Base-by-base conservation (phyloP, 2,113 vertebrate species). In the Tupaia tana region DNA sequence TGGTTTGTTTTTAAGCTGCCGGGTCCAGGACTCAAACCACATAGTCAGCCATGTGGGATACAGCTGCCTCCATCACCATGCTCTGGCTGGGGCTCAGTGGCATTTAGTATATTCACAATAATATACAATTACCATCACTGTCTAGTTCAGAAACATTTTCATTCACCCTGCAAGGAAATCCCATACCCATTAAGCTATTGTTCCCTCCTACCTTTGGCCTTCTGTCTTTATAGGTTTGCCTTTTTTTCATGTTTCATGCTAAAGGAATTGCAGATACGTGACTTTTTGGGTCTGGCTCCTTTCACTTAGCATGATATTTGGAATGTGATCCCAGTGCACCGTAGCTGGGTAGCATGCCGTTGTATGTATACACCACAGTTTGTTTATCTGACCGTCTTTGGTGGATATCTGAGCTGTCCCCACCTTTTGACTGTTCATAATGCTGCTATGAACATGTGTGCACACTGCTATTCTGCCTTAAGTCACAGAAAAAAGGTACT, bases 291-390 rank as follows among this genome's bases (percentile, higher is more conserved):
- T 34, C 59, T 66, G 7, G 13, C 19, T 25, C 19, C 58, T 84
- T 63, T 80, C 63, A 15, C 9, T 15, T n/a, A 10, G 15, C 9
- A 0, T 29, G 19, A 9, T 14, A 22, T 79, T 34, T 81, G 79
- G n/a, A 15, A 69, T 9, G 3, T 34, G 64, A 4, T 31, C n/a
- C 78, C 12, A 0, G 1, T 6, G 12, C 9, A 6, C 4, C 34
- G 1, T 7, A 7, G 3, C 18, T 8, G 0, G 2, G 63, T 61
- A 7, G 9, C 19, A 63, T 22, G 24, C 4, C 14, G 1, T n/a
- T 7, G 13, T 52, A 0, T 16, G 1, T 25, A 2, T 18, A 10
- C 0, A 56, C 22, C 61, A 0, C 24, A 5, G 0, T 61, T 31
- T 83, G 22, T 74, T 24, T 43, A 31, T 54, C 58, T 3, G 0